Conservation (phyloP, 2,113 vertebrate species). For the Dasyurus viverrinus region DNA sequence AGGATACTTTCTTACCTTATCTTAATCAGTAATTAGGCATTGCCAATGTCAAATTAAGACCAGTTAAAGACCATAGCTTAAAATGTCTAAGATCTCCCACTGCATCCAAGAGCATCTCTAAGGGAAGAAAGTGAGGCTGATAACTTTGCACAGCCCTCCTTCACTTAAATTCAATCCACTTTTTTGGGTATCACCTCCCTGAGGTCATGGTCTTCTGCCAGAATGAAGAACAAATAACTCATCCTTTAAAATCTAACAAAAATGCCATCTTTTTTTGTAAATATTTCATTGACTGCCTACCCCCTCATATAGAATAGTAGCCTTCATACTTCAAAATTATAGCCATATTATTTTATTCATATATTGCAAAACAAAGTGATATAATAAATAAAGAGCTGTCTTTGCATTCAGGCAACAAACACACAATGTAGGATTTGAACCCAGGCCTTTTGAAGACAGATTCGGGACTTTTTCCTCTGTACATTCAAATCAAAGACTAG, state of each 20-base stretch:
- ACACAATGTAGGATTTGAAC: background rate
- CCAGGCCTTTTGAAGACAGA: background rate
- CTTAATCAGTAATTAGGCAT: no score
- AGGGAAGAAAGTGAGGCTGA: no score
- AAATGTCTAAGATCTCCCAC: no score
- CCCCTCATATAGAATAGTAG: background rate
- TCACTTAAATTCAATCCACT: no score
- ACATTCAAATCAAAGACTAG: conserved; percentile 1
- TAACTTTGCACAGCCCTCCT: no score
- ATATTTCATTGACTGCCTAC: background rate
- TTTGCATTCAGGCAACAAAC: background rate
- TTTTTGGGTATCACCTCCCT: no score
- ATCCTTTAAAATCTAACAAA: background rate
- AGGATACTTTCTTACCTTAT: no score
- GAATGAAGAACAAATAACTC: background rate
- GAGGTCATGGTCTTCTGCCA: no score
- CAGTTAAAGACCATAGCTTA: no score
- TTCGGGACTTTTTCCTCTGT: background rate
- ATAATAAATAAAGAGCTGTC: background rate
- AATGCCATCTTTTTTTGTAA: background rate
- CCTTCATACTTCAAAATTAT: background rate
- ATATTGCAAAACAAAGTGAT: background rate
- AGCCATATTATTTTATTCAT: background rate
- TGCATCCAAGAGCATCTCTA: no score
- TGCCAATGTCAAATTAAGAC: no score